Evolutionary conservation across 2,888 invertebrate species (phyloP).

Genomic region (Eumerus sabulonum): DNA sequence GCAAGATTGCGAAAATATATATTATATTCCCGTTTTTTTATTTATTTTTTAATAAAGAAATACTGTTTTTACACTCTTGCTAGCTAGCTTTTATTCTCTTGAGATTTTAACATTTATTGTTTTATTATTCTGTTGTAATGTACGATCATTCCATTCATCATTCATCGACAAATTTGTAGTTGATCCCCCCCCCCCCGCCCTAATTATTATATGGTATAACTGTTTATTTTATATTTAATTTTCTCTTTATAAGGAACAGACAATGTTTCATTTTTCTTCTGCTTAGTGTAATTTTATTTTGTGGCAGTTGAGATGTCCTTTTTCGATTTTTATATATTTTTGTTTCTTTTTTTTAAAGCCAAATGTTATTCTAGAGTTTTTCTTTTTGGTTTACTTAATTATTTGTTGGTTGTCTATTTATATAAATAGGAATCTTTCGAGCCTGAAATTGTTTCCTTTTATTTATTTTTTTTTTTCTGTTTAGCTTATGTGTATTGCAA

Average conservation of each 20-base stretch:
- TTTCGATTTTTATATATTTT: slow-evolving; percentile 25
- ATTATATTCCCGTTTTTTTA: background rate
- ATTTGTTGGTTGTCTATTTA: slow-evolving; percentile 27
- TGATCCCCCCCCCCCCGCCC: slow-evolving; percentile 50
- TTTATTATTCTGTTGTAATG: slow-evolving; percentile 17
- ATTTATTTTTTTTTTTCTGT: slow-evolving; percentile 27
- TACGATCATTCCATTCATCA: slow-evolving; percentile 30
- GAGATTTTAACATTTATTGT: slow-evolving; percentile 19
- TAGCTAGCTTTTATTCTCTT: slow-evolving; percentile 4
- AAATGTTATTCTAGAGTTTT: slow-evolving; percentile 46
- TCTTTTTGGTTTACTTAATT: slow-evolving; percentile 34
- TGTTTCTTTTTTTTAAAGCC: slow-evolving; percentile 52
- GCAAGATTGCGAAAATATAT: background rate
- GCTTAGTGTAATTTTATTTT: slow-evolving; percentile 21
- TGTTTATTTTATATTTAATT: slow-evolving; percentile 38
- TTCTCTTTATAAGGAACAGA: slow-evolving; percentile 66
- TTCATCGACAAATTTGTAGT: slow-evolving; percentile 46
- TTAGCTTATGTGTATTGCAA: slow-evolving; percentile 55
- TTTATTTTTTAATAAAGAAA: background rate
- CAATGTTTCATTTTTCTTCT: slow-evolving; percentile 27
- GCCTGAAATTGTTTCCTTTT: slow-evolving; percentile 61
- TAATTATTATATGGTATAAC: slow-evolving; percentile 47
- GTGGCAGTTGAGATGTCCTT: slow-evolving; percentile 59
- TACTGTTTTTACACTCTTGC: slow-evolving; percentile 14
- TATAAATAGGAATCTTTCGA: slow-evolving; percentile 65